These are phyloP conservation scores for Drosophila quadrilineata DNA, from an alignment of 1,140 invertebrate genomes.

Conservation along the genomic window DNA sequence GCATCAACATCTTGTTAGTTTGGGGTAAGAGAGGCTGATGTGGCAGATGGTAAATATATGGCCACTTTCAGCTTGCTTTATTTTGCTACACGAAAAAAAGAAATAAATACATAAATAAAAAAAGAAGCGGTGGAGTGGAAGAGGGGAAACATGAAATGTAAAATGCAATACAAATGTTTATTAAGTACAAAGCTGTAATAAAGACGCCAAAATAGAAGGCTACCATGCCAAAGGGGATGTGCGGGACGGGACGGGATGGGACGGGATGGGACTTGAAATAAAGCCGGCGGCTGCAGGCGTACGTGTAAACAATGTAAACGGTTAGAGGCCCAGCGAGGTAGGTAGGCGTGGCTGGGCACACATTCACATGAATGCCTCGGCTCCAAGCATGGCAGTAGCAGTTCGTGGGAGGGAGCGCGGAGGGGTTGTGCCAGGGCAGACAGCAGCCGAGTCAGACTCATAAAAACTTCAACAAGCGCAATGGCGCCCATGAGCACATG, in stretches of 20 bases:
- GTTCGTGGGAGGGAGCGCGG: neutral
- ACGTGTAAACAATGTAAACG: conserved; percentile 72
- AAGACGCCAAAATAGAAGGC: conserved; percentile 62
- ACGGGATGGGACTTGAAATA: conserved; percentile 18
- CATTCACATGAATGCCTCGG: conserved; percentile 32
- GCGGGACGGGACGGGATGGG: neutral
- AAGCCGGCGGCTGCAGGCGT: conserved; percentile 44
- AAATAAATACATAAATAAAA: neutral
- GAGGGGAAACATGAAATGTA: conserved; percentile 19
- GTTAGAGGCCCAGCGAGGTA: neutral
- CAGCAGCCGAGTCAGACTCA: conserved; percentile 55
- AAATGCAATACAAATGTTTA: conserved; percentile 74
- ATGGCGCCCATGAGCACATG: conserved; percentile 72
- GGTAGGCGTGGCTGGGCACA: conserved; percentile 8
- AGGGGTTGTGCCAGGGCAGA: neutral
- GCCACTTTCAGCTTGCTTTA: too few species aligned
- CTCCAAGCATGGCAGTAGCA: neutral
- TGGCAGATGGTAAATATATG: too few species aligned
- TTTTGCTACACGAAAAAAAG: neutral
- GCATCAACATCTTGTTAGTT: too few species aligned
- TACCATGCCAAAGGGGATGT: too few species aligned
- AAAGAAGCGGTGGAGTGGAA: neutral
- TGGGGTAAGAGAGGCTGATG: too few species aligned
- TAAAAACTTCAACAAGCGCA: conserved; percentile 76
- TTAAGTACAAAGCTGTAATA: conserved; percentile 73